Conservation (phyloP, 2,888 invertebrate genomes). For the Cynaeus angustus region DNA sequence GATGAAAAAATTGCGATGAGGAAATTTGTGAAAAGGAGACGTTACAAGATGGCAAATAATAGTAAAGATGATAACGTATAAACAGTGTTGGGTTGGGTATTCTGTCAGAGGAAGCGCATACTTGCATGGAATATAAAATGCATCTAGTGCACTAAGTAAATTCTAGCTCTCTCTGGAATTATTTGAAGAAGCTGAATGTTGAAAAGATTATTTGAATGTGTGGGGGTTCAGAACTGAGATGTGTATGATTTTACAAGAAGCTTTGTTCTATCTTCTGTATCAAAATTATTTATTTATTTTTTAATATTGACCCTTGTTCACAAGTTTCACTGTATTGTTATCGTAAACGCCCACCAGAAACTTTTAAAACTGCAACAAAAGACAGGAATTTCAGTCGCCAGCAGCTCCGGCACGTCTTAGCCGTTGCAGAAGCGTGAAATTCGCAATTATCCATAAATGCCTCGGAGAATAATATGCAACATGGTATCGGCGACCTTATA, state of each 20-base stretch:
- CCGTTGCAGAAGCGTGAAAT: slow-evolving; percentile 39
- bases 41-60: background rate
- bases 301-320: no score
- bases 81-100: slow-evolving; percentile 3
- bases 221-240: no score
- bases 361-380: slow-evolving; percentile 6
- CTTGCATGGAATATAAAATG: slow-evolving; percentile 12
- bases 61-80: slow-evolving; percentile 7
- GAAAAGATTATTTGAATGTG: slow-evolving; percentile 2
- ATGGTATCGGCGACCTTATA: slow-evolving; percentile 38
- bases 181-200: slow-evolving; percentile 1
- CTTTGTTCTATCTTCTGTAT: background rate
- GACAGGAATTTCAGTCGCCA: slow-evolving; percentile 8
- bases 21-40: slow-evolving; percentile 20
- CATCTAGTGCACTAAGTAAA: slow-evolving; percentile 4
- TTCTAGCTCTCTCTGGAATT: background rate
- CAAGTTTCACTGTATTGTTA: no score
- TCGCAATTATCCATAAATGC: slow-evolving; percentile 43
- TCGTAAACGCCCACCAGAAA: background rate
- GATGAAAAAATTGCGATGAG: slow-evolving; percentile 15
- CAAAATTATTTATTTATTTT: no score
- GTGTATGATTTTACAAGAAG: no score
- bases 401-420: slow-evolving; percentile 7
- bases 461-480: slow-evolving; percentile 35
- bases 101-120: background rate